These are phyloP conservation scores for Gavialis gangeticus DNA, from an alignment of 2,113 vertebrate species.

Conservation along the genomic window DNA sequence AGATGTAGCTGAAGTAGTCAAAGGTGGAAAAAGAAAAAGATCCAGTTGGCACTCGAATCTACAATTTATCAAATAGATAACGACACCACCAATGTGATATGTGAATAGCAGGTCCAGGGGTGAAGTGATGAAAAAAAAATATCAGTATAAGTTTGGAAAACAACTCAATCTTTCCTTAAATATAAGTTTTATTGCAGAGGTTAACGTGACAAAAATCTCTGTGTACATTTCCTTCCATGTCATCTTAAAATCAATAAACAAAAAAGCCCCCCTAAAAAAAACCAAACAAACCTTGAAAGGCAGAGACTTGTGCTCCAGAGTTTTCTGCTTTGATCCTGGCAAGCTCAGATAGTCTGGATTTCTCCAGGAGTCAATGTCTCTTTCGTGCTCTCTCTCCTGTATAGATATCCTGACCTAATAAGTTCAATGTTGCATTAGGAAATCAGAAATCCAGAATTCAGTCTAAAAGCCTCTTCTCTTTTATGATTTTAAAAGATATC, in stretches of 20 bases:
- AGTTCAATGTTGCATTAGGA: conserved; percentile 13
- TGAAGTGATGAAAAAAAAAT: background rate
- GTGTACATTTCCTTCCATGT: background rate
- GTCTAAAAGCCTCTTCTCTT: background rate
- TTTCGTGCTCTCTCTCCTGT: background rate
- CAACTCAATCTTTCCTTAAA: background rate
- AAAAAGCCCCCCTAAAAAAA: background rate
- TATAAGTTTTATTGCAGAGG: background rate
- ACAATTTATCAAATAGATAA: background rate
- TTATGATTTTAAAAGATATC: too few species aligned
- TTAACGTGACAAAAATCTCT: background rate
- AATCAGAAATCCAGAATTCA: background rate
- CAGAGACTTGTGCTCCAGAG: background rate
- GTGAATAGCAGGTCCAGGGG: background rate
- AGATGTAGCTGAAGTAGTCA: conserved; percentile 6
- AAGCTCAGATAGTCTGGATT: background rate
- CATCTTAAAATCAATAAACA: background rate
- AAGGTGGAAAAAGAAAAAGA: background rate
- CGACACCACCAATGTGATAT: background rate
- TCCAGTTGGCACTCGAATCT: background rate
- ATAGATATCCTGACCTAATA: background rate
- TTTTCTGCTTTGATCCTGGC: background rate
- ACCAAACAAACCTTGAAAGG: background rate
- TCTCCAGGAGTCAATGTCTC: background rate
- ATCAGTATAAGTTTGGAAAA: background rate